These are phyloP conservation scores for Drosophila setosimentum DNA, from an alignment of 2,888 invertebrate genomes.

Conservation along the genomic window DNA sequence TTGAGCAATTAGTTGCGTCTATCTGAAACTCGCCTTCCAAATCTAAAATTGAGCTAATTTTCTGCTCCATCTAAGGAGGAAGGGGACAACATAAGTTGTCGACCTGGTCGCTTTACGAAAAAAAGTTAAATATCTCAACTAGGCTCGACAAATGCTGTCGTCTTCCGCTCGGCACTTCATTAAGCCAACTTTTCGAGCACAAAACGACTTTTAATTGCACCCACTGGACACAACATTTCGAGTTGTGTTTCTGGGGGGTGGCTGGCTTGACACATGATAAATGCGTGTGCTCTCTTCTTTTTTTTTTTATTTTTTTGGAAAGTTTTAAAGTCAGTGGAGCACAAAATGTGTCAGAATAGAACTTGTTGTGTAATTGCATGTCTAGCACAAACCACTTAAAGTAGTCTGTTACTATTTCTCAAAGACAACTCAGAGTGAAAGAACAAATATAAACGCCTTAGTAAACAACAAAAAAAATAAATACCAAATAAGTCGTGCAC, in stretches of 20 bases:
- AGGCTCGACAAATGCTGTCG: conserved; percentile 42
- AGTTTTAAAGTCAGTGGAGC: conserved; percentile 46
- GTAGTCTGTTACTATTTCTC: conserved; percentile 68
- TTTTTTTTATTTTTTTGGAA: neutral
- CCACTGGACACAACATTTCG: conserved; percentile 60
- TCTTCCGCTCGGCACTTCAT: conserved; percentile 77
- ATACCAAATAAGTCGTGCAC: conserved; percentile 46
- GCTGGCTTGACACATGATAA: conserved; percentile 54
- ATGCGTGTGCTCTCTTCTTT: conserved; percentile 48
- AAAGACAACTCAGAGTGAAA: conserved; percentile 15
- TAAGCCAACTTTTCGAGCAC: conserved; percentile 57
- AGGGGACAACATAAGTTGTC: conserved; percentile 2
- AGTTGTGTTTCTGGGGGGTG: conserved; percentile 2
- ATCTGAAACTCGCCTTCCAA: neutral
- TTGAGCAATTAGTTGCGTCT: conserved; percentile 2
- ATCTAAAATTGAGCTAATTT: conserved; percentile 30
- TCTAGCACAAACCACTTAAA: conserved; percentile 50
- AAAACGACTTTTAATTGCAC: conserved; percentile 75
- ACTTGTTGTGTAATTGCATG: conserved; percentile 55
- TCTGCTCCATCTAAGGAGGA: neutral
- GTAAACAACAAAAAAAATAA: conserved; percentile 12
- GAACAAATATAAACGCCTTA: conserved; percentile 9
- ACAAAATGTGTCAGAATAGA: conserved; percentile 44
- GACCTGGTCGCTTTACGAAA: conserved; percentile 11
- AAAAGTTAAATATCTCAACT: conserved; percentile 53